Percentiles rank a stretch among this genome's conserved stretches.
Evolutionary conservation across 2,113 vertebrate genomes (phyloP).

Genomic region (Corythoichthys haematopterus): DNA sequence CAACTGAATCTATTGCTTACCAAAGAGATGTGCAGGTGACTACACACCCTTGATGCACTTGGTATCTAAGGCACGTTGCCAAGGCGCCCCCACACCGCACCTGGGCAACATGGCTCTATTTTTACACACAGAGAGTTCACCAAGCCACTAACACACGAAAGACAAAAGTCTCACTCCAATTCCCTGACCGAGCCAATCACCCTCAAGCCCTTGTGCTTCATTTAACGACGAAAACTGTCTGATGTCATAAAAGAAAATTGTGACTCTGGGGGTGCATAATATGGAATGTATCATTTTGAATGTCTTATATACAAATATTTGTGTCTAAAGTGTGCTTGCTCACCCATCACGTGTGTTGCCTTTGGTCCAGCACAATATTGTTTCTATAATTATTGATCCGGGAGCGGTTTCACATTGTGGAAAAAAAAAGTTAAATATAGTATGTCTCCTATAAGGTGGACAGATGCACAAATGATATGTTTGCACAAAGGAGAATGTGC

Average conservation of each 20-base stretch:
- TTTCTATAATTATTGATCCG: too few relatives aligned
- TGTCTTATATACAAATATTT: background rate
- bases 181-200: slow-evolving; percentile 11
- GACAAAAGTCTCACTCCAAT: slow-evolving; percentile 1
- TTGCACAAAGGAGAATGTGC: background rate
- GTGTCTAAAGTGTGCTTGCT: background rate
- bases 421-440: too few relatives aligned
- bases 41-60: background rate
- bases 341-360: background rate
- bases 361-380: too few relatives aligned
- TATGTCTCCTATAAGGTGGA: slow-evolving; percentile 29
- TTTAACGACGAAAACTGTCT: slow-evolving; percentile 22
- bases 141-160: slow-evolving; percentile 14
- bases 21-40: slow-evolving; percentile 38
- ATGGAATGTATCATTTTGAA: background rate
- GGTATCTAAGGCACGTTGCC: slow-evolving; percentile 61
- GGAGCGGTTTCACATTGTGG: too few relatives aligned
- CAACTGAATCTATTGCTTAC: slow-evolving; percentile 22
- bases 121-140: slow-evolving; percentile 58
- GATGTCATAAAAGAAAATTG: slow-evolving; percentile 24
- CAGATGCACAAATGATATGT: slow-evolving; percentile 30
- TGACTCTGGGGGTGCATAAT: slow-evolving; percentile 3
- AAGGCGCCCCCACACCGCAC: slow-evolving; percentile 45
- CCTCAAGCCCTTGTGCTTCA: slow-evolving; percentile 11
- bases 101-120: slow-evolving; percentile 63